Conservation (phyloP, 1,140 invertebrate genomes). For the Euura saliciscinereae region DNA sequence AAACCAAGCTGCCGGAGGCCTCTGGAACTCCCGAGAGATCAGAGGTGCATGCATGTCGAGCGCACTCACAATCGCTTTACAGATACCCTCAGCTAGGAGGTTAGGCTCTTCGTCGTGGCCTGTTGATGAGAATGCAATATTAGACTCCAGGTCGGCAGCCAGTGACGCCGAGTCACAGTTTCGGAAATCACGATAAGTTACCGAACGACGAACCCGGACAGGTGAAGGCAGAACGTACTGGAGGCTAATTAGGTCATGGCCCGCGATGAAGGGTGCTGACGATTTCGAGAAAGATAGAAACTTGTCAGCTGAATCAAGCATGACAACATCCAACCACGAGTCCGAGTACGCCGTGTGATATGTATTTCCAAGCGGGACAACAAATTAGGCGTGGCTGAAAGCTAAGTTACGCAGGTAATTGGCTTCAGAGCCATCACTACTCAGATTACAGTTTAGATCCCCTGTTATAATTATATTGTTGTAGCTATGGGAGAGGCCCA, state of each 20-base stretch:
- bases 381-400: neutral
- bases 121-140: too few species aligned
- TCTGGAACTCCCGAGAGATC: too few species aligned
- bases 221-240: neutral
- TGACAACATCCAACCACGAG: slow-evolving; percentile 1
- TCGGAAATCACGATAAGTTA: neutral
- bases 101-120: too few species aligned
- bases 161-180: neutral
- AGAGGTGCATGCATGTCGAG: too few species aligned
- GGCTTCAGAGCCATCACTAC: neutral
- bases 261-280: neutral
- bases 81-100: too few species aligned
- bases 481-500: too few species aligned
- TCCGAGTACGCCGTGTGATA: neutral
- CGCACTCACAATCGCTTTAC: too few species aligned
- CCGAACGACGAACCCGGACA: neutral
- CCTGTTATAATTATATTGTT: too few species aligned
- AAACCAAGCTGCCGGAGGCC: too few species aligned
- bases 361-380: neutral
- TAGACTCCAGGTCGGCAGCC: neutral
- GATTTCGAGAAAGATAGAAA: neutral
- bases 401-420: neutral
- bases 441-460: too few species aligned
- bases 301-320: neutral
- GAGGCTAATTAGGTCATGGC: neutral